These are phyloP conservation scores for Oriolus oriolus DNA, from an alignment of 2,113 vertebrate species.

Conservation along the genomic window DNA sequence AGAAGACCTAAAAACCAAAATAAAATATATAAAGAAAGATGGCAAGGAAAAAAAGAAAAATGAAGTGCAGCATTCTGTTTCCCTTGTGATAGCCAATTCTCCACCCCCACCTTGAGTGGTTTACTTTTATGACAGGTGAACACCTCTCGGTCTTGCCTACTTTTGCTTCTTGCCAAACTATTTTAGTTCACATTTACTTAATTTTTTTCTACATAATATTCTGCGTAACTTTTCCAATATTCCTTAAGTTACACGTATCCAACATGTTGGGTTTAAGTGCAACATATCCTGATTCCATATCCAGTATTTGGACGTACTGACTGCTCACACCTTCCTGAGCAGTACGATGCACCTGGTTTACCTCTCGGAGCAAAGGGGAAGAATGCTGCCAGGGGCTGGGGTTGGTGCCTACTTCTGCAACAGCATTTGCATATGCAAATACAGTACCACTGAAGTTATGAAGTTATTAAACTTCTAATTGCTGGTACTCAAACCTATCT, in stretches of 20 bases:
- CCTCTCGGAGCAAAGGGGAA: neutral
- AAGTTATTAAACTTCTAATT: neutral
- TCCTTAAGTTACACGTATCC: rapidly evolving
- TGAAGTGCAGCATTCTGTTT: neutral
- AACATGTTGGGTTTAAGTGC: rapidly evolving
- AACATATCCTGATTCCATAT: neutral
- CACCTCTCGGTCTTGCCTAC: neutral
- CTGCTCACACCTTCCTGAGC: neutral
- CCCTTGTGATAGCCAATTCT: neutral
- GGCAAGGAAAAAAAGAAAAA: neutral
- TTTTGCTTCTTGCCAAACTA: neutral
- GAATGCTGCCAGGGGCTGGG: neutral
- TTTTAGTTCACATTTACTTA: neutral
- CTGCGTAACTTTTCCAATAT: neutral
- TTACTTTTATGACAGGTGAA: neutral
- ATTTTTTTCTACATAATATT: neutral
- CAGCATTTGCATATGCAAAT: neutral
- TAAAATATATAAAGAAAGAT: neutral
- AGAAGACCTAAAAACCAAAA: constrained; percentile 78
- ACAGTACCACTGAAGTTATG: neutral
- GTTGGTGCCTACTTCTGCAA: neutral
- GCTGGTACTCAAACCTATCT: neutral
- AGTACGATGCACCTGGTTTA: neutral
- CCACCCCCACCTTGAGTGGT: neutral
- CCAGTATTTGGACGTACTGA: neutral